Conservation (phyloP, 2,888 invertebrate genomes). For the Cerastis leucographa region DNA sequence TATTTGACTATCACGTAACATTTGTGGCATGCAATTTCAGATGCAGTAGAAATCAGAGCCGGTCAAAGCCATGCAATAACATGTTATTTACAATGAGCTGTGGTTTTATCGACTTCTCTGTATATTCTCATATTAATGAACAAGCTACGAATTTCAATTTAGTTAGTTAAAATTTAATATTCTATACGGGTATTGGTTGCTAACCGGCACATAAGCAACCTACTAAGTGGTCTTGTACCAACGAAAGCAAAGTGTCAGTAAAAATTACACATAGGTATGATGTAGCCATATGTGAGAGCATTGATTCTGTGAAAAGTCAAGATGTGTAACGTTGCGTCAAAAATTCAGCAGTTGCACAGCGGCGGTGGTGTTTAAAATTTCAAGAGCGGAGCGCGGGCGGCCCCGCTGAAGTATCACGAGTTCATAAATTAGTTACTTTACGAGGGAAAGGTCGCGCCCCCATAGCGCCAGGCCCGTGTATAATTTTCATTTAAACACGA, state of each 20-base stretch:
- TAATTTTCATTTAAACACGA: slow-evolving; percentile 88
- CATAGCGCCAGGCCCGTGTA: slow-evolving; percentile 82
- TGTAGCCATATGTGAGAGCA: slow-evolving; percentile 65
- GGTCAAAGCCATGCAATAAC: slow-evolving; percentile 17
- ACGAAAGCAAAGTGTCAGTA: slow-evolving; percentile 1
- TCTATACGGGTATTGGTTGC: not conserved
- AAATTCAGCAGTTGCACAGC: slow-evolving; percentile 82
- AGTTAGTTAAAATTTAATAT: not conserved
- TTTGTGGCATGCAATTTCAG: not conserved
- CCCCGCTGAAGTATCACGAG: slow-evolving; percentile 84
- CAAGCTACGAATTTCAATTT: slow-evolving; percentile 1
- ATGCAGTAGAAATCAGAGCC: not conserved
- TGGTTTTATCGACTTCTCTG: slow-evolving; percentile 22
- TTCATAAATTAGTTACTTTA: slow-evolving; percentile 89
- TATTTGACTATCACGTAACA: not conserved
- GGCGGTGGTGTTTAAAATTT: slow-evolving; percentile 85
- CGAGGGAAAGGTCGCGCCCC: slow-evolving; percentile 85
- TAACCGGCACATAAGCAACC: not conserved
- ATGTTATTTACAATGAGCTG: slow-evolving; percentile 8
- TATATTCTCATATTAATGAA: slow-evolving; percentile 11
- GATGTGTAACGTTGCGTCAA: slow-evolving; percentile 79
- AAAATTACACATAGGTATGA: slow-evolving; percentile 23
- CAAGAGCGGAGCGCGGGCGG: slow-evolving; percentile 83
- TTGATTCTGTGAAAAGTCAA: slow-evolving; percentile 75
- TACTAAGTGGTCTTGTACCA: not conserved